Conservation (phyloP, 2,888 invertebrate species). For the Arctia plantaginis region DNA sequence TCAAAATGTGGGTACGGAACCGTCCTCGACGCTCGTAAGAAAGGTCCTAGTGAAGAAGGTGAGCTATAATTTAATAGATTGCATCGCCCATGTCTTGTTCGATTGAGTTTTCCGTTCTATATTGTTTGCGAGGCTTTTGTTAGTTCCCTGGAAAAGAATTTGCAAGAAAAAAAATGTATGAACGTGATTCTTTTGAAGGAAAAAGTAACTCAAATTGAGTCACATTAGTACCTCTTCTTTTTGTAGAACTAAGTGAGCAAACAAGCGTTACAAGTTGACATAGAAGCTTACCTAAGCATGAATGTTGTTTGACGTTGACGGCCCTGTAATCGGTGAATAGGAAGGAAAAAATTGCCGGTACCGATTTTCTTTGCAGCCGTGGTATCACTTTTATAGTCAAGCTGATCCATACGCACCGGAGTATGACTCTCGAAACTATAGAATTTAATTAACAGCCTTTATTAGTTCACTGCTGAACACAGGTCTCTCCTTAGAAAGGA, state of each 20-base stretch:
- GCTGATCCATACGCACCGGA: too few species aligned
- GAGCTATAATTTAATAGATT: slow-evolving; percentile 48
- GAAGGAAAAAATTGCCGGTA: too few species aligned
- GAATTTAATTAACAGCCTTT: too few species aligned
- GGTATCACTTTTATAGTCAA: too few species aligned
- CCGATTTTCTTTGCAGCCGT: too few species aligned
- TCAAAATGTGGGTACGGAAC: slow-evolving; percentile 47
- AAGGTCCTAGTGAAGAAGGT: slow-evolving; percentile 41
- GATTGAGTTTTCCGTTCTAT: slow-evolving; percentile 23
- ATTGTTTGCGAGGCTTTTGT: slow-evolving; percentile 16
- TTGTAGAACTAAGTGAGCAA: not conserved
- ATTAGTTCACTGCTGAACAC: too few species aligned
- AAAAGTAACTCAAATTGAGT: not conserved
- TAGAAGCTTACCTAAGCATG: not conserved
- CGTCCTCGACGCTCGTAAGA: slow-evolving; percentile 29
- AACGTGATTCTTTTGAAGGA: not conserved
- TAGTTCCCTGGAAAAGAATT: not conserved
- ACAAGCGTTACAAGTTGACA: not conserved
- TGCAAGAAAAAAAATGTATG: not conserved
- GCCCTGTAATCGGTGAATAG: too few species aligned
- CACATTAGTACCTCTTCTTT: not conserved
- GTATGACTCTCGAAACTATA: too few species aligned
- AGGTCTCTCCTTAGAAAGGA: too few species aligned
- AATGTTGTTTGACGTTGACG: too few species aligned
- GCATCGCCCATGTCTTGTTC: slow-evolving; percentile 23